A percentile compares a stretch with the other conserved stretches of the same genome.
Conservation (phyloP, 2,888 invertebrate species). For the Blomia tropicalis region DNA sequence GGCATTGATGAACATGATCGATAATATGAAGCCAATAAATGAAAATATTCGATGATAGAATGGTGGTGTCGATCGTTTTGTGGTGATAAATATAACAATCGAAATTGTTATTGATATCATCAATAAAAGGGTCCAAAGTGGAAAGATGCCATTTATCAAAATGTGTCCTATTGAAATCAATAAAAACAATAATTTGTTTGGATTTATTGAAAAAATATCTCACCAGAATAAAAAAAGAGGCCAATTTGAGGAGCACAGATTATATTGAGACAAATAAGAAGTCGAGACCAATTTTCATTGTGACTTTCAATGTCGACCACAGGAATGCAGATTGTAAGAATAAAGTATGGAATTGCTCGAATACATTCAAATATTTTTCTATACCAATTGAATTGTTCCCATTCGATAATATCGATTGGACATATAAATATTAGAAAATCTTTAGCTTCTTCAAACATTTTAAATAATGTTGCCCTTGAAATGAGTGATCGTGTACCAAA, state of each 20-base stretch:
- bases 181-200: neutral
- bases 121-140: neutral
- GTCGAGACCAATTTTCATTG: slow-evolving; percentile 45
- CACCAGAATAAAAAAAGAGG: slow-evolving; percentile 18
- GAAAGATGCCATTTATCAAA: neutral
- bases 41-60: slow-evolving; percentile 9
- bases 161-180: neutral
- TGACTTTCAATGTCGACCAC: slow-evolving; percentile 41
- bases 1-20: slow-evolving; percentile 40
- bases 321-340: slow-evolving; percentile 44
- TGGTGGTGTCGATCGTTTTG: neutral
- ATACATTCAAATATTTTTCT: slow-evolving; percentile 20
- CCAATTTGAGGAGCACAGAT: slow-evolving; percentile 27
- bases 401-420: slow-evolving; percentile 22
- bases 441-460: slow-evolving; percentile 12
- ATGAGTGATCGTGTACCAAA: neutral
- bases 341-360: slow-evolving; percentile 33
- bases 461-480: neutral
- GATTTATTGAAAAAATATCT: neutral
- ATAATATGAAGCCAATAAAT: slow-evolving; percentile 1
- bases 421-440: slow-evolving; percentile 23
- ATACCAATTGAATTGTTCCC: slow-evolving; percentile 21
- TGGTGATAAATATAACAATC: neutral
- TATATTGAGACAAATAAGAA: slow-evolving; percentile 36
- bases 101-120: neutral